phyloP scores from a whole-genome alignment of 2,113 vertebrate species.

The Casuarius casuarius region DNA sequence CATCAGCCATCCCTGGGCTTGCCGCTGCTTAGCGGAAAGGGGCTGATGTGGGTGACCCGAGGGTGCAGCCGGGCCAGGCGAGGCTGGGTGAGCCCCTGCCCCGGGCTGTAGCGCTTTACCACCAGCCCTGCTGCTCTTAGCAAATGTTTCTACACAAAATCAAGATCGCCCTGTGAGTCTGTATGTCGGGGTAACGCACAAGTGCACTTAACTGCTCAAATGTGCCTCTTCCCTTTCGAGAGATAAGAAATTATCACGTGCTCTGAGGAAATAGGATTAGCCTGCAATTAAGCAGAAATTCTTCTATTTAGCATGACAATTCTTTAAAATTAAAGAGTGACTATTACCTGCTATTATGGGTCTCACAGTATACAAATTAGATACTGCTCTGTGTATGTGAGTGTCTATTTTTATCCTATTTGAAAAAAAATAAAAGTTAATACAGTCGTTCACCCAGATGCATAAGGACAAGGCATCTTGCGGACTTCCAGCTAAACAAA shows the following conservation, averaged over 20 bases:
- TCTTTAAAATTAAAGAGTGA: slow-evolving; percentile 6
- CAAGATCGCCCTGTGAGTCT: accelerated
- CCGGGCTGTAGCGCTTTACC: background rate
- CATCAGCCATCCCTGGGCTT: too few species aligned
- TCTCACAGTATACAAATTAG: background rate
- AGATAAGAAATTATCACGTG: slow-evolving; percentile 29
- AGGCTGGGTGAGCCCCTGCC: background rate
- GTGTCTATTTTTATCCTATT: background rate
- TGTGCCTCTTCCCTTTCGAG: background rate
- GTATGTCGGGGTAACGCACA: background rate
- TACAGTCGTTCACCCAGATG: background rate
- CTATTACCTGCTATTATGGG: slow-evolving; percentile 2
- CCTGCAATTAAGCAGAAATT: slow-evolving; percentile 46
- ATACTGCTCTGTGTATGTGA: background rate
- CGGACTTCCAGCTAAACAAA: slow-evolving; percentile 1
- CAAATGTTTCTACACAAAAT: accelerated
- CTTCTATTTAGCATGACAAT: background rate
- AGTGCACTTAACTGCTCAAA: background rate
- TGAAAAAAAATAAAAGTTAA: background rate
- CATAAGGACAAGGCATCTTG: background rate
- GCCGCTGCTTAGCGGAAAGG: too few species aligned
- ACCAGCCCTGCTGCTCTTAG: background rate
- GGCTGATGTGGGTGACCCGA: too few species aligned
- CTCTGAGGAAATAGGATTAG: slow-evolving; percentile 47
- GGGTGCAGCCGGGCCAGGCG: too few species aligned